These are phyloP conservation scores for Leucopternis melanops DNA, from an alignment of 2,113 vertebrate genomes.

Conservation along the genomic window DNA sequence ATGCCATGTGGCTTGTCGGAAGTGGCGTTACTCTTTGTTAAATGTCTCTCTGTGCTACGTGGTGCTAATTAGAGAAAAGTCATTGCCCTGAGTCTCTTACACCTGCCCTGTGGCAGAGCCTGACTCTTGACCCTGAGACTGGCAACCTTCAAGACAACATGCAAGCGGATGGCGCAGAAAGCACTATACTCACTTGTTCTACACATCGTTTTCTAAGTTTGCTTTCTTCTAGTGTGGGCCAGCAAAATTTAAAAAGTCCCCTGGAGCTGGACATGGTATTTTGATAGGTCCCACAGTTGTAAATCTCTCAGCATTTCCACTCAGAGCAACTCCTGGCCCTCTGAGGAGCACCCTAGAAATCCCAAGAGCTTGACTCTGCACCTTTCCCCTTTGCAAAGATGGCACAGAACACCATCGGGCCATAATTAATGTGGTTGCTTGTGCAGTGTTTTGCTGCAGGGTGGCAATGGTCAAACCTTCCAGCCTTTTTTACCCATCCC, in stretches of 20 bases:
- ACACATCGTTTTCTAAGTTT: neutral
- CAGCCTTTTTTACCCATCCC: neutral
- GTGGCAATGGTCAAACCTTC: neutral
- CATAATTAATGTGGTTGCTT: accelerated
- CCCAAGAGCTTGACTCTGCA: neutral
- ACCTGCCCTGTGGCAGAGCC: neutral
- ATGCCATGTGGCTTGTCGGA: neutral
- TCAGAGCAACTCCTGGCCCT: neutral
- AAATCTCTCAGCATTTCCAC: neutral
- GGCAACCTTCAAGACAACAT: neutral
- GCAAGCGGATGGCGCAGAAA: neutral
- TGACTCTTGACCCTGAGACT: neutral
- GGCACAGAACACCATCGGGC: neutral
- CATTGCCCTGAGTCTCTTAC: neutral
- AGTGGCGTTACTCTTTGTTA: neutral
- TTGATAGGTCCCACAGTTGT: neutral
- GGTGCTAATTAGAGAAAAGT: neutral
- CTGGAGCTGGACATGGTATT: neutral
- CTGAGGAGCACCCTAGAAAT: neutral
- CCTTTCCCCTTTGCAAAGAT: neutral
- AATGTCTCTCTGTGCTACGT: neutral
- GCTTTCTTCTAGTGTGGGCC: neutral
- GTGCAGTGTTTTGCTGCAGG: neutral
- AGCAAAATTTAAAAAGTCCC: neutral
- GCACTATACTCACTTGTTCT: neutral